Conservation (phyloP, 2,113 vertebrate species). For the Pollachius pollachius region DNA sequence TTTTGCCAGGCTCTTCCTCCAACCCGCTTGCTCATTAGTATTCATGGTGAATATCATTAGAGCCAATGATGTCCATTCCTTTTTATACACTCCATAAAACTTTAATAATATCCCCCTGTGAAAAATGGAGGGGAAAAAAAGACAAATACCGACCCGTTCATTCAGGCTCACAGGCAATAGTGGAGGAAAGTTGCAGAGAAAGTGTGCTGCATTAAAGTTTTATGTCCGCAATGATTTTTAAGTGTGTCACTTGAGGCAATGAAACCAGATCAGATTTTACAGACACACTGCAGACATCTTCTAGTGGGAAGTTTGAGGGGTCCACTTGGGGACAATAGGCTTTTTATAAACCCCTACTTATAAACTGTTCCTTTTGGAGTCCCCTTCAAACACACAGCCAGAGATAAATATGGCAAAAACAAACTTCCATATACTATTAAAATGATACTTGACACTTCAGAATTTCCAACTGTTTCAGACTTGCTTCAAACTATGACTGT, state of each 20-base stretch:
- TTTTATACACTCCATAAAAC: too few relatives aligned
- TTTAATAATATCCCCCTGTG: too few relatives aligned
- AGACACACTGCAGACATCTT: conserved; percentile 1
- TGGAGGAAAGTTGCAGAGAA: neutral
- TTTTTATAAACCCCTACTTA: neutral
- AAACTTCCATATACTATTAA: too few relatives aligned
- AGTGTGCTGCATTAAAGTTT: neutral
- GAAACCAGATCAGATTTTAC: conserved; percentile 6
- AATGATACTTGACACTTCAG: too few relatives aligned
- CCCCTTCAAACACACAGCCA: neutral
- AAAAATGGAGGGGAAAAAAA: too few relatives aligned
- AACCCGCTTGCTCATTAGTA: too few relatives aligned
- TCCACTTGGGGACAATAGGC: neutral
- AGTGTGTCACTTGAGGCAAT: conserved; percentile 7
- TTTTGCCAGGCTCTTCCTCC: too few relatives aligned
- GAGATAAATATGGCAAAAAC: neutral
- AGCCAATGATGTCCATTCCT: too few relatives aligned
- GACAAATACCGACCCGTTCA: too few relatives aligned
- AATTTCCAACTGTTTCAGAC: too few relatives aligned
- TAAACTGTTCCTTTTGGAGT: neutral
- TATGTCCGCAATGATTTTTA: conserved; percentile 6
- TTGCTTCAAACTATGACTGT: neutral
- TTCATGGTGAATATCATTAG: too few relatives aligned
- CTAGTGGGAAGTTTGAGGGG: neutral
- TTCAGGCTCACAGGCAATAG: neutral